Conservation (phyloP, 2,797 vertebrate genomes). For the Petrocephalus sullivani region DNA sequence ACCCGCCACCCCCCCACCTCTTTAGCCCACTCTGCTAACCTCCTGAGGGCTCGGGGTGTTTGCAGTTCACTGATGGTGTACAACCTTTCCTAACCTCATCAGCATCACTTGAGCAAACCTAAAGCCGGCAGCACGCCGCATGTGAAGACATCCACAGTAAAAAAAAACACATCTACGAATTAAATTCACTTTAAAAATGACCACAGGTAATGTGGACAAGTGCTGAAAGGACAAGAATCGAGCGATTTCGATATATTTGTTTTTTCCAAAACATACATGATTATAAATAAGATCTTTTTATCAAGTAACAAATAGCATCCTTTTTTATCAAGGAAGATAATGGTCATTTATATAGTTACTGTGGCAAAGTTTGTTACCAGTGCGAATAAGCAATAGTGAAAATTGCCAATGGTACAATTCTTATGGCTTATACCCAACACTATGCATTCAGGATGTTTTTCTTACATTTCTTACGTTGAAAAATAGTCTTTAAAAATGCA, state of each 20-base stretch:
- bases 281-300: not conserved
- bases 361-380: not conserved
- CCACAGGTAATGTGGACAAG: not conserved
- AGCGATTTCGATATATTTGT: not conserved
- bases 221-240: not conserved
- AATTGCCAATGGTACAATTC: not conserved
- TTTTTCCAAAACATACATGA: not conserved
- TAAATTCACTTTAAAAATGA: not conserved
- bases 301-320: too few species aligned
- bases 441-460: not conserved
- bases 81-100: constrained; percentile 16
- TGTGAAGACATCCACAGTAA: not conserved
- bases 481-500: not conserved
- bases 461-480: not conserved
- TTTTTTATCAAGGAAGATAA: not conserved
- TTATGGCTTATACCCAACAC: not conserved
- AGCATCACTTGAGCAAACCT: constrained; percentile 8
- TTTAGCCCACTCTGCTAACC: not conserved
- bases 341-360: not conserved
- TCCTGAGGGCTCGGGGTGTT: constrained; percentile 8
- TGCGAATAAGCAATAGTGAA: not conserved
- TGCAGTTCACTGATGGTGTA: constrained; percentile 28
- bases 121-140: not conserved
- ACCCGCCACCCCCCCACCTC: constrained; percentile 11
- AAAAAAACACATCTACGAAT: not conserved